These are phyloP conservation scores for Zelleria hepariella DNA, from an alignment of 2,888 invertebrate genomes.

Conservation along the genomic window DNA sequence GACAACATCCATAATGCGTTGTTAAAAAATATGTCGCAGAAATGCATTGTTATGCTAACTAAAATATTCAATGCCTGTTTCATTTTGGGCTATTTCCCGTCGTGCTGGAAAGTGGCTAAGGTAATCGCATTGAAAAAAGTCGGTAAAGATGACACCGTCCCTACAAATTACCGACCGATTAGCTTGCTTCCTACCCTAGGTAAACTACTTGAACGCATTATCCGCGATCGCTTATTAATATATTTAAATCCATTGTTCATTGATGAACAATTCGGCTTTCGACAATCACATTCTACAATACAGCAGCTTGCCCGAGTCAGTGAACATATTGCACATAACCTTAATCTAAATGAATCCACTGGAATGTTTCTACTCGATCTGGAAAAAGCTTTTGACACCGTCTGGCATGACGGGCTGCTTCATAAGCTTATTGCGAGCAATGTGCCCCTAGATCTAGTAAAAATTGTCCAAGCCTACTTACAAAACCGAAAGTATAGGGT, in stretches of 20 bases:
- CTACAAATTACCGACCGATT: constrained; percentile 10
- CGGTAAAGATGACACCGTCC: constrained; percentile 4
- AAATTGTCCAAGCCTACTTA: constrained; percentile 16
- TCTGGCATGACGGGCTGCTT: constrained; percentile 1
- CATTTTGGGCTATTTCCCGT: constrained; percentile 6
- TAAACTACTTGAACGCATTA: constrained; percentile 10
- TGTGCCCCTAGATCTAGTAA: constrained; percentile 8
- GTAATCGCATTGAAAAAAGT: constrained; percentile 8
- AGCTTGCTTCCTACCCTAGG: constrained; percentile 10
- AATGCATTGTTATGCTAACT: neutral
- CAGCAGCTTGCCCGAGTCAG: constrained; percentile 3
- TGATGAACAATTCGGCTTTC: constrained; percentile 13
- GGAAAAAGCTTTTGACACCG: neutral
- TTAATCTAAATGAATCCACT: neutral
- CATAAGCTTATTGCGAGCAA: constrained; percentile 5
- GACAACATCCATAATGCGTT: constrained; percentile 3
- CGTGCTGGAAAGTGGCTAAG: constrained; percentile 8
- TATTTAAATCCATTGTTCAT: neutral
- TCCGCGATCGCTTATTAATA: constrained; percentile 1
- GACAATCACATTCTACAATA: neutral
- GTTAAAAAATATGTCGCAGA: neutral
- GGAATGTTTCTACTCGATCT: constrained; percentile 2
- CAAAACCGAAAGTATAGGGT: constrained; percentile 14
- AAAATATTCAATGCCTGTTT: constrained; percentile 9
- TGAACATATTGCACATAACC: neutral